Evolutionary conservation across 2,888 invertebrate species (phyloP).

Genomic region (Synanthedon vespiformis): DNA sequence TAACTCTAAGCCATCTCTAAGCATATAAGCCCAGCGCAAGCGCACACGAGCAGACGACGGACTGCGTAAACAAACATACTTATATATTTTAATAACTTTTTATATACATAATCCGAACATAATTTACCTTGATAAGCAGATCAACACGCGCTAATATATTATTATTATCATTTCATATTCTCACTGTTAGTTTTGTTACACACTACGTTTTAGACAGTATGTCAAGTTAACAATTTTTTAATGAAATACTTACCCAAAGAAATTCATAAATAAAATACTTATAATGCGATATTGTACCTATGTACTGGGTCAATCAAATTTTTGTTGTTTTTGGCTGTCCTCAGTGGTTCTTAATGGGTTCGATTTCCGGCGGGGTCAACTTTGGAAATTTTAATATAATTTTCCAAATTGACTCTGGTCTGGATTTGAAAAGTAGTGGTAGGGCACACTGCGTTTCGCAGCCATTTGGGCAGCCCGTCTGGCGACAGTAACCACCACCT

Average conservation of each 20-base stretch:
- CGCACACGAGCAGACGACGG: slow-evolving; percentile 12
- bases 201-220: not conserved
- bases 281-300: too few relatives aligned
- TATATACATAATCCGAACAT: slow-evolving; percentile 62
- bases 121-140: slow-evolving; percentile 62
- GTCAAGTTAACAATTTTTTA: slow-evolving; percentile 1
- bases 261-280: too few relatives aligned
- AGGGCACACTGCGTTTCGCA: too few relatives aligned
- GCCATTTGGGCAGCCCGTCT: too few relatives aligned
- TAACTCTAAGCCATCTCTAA: not conserved
- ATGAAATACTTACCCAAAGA: not conserved
- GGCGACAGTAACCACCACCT: too few relatives aligned
- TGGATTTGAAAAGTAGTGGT: too few relatives aligned
- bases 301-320: too few relatives aligned
- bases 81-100: slow-evolving; percentile 59
- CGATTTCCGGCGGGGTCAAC: too few relatives aligned
- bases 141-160: slow-evolving; percentile 39
- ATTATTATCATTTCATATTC: slow-evolving; percentile 31
- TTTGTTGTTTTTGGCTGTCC: too few relatives aligned
- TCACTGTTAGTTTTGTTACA: slow-evolving; percentile 23
- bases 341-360: too few relatives aligned
- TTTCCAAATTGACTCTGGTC: too few relatives aligned
- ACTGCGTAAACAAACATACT: slow-evolving; percentile 58
- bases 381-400: too few relatives aligned
- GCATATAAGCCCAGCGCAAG: slow-evolving; percentile 18